Percentiles rank a stretch among this genome's conserved stretches.
phyloP scores from a whole-genome alignment of 1,140 invertebrate genomes.

The Drosophila hydei region DNA sequence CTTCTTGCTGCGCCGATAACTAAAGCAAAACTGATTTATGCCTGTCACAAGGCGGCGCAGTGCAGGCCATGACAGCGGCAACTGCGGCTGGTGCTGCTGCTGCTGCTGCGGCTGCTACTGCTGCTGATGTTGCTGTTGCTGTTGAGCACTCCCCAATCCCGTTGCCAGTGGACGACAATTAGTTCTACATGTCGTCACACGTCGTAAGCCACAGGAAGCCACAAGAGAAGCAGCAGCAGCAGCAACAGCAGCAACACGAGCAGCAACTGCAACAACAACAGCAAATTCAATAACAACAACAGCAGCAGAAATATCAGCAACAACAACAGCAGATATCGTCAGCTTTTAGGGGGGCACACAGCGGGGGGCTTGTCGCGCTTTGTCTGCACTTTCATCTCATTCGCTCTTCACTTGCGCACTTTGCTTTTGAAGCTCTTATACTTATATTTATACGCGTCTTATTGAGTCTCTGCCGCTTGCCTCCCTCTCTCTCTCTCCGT shows the following conservation, averaged over 20 bases:
- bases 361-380: conserved; percentile 52
- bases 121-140: conserved; percentile 16
- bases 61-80: conserved; percentile 24
- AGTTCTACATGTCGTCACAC: conserved; percentile 84
- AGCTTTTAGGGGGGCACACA: conserved; percentile 34
- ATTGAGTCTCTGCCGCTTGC: neutral
- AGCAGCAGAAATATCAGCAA: neutral
- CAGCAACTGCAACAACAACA: too few relatives aligned
- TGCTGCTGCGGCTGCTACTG: neutral
- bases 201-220: conserved; percentile 83
- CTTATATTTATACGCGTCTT: conserved; percentile 22
- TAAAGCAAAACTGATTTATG: conserved; percentile 81
- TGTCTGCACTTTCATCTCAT: conserved; percentile 76
- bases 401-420: conserved; percentile 33
- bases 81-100: neutral
- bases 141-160: conserved; percentile 12
- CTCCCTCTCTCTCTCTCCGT: conserved; percentile 9
- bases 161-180: conserved; percentile 75
- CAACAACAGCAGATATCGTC: conserved; percentile 25
- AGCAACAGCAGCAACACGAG: neutral
- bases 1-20: conserved; percentile 79
- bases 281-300: too few relatives aligned
- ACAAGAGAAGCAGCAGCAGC: conserved; percentile 38
- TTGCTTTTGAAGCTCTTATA: conserved; percentile 29
- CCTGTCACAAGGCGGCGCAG: conserved; percentile 68